Base-by-base conservation (phyloP, 1,140 invertebrate species). In the Apis dorsata region DNA sequence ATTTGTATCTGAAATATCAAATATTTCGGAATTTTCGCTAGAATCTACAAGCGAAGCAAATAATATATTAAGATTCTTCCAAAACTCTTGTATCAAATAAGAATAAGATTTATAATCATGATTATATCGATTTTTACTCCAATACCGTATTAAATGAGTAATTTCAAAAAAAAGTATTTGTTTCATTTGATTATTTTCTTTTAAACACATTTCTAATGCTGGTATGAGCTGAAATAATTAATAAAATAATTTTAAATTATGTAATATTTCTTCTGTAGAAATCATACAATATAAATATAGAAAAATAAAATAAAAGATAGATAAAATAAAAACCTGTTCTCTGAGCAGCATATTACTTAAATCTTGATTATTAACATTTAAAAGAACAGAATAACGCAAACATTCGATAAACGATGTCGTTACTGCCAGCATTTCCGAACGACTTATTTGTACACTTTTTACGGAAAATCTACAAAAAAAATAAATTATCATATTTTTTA, bases 401-500 rank as follows among this genome's bases (percentile, higher is more conserved):
- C 97, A 97, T 93, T 97, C 97, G 44, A 96, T 93, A 87, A 95
- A 96, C 13, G 96, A 95, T 82, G 92, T 95, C 1, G 95, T 93
- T 44, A 97, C 94, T 0, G 95, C 95, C 44, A 94, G 91, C 62
- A 93, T 94, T 92, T 97, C 97, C 15, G 94, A 95, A 24, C 92
- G 91, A 88, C 95, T 96, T 7, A 93, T 89, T 82, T 93, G 92
- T 10, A 95, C 93, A 85, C 89, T 93, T 78, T 94, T 94, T 34
- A 92, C 91, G 53, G 91, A 94, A 85, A 97, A 94, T 15, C 96
- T 96, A 90, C 75, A 93, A 84, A 85, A 83, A 83, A 83, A 55
- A 78, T 81, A 83, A 55, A 88, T 76, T 72, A 79, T 78, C 59
- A n/a, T 19, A 76, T 73, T 75, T 86, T 62, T 55, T 76, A 73